Conservation (phyloP, 2,797 vertebrate genomes). For the Eutrigla gurnardus region DNA sequence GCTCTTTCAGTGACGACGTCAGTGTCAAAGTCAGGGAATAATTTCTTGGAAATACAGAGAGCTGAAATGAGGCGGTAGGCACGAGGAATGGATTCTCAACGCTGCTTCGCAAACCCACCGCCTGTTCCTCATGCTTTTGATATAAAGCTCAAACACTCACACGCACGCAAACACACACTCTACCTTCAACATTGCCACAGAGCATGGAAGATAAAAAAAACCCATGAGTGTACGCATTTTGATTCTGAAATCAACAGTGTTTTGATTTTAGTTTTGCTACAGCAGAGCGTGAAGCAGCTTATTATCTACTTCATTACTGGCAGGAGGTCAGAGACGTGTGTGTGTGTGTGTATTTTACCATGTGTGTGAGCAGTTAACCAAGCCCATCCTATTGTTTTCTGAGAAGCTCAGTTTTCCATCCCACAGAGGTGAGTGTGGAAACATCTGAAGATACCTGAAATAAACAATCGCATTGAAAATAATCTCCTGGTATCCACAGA, state of each 20-base stretch:
- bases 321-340: conserved; percentile 47
- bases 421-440: conserved; percentile 15
- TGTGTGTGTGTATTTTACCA: conserved; percentile 30
- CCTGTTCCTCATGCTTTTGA: conserved; percentile 66
- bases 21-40: conserved; percentile 65
- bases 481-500: conserved; percentile 15
- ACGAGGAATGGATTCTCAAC: conserved; percentile 77
- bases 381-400: conserved; percentile 40
- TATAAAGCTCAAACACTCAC: conserved; percentile 49
- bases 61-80: conserved; percentile 70
- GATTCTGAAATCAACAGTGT: conserved; percentile 82
- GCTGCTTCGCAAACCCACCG: conserved; percentile 45
- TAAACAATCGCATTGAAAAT: conserved; percentile 40
- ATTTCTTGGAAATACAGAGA: conserved; percentile 71
- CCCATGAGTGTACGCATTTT: conserved; percentile 77
- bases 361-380: conserved; percentile 49
- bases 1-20: conserved; percentile 41
- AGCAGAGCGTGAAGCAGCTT: conserved; percentile 81
- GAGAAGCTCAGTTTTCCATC: conserved; percentile 33
- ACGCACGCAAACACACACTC: conserved; percentile 44
- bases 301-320: conserved; percentile 84
- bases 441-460: conserved; percentile 18
- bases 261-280: conserved; percentile 84
- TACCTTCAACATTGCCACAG: conserved; percentile 73
- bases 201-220: conserved; percentile 79